These are phyloP conservation scores for Platysteira castanea DNA, from an alignment of 2,113 vertebrate species.

Conservation along the genomic window DNA sequence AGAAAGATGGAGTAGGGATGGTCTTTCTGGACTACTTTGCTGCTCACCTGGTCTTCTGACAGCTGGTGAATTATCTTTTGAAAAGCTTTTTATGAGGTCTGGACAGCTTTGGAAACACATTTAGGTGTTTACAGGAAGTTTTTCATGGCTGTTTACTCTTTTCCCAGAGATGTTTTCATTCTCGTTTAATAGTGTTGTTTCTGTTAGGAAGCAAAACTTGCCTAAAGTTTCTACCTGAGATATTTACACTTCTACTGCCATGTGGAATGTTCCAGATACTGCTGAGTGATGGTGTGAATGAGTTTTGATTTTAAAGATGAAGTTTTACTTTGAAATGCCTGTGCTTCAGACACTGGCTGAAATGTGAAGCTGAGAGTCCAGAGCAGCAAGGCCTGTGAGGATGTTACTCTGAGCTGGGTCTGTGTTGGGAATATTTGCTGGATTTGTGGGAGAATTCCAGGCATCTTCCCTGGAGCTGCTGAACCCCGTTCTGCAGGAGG, in stretches of 20 bases:
- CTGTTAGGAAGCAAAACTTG: slow-evolving; percentile 45
- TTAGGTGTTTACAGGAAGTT: slow-evolving; percentile 33
- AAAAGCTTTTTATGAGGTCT: slow-evolving; percentile 46
- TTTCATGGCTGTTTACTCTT: slow-evolving; percentile 29
- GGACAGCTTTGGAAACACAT: slow-evolving; percentile 18
- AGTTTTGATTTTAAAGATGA: neutral
- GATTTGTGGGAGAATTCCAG: neutral
- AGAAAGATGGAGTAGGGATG: neutral
- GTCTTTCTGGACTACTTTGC: slow-evolving; percentile 30
- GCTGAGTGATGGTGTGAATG: neutral
- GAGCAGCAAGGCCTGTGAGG: neutral
- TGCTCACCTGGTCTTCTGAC: slow-evolving; percentile 22
- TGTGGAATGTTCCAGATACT: slow-evolving; percentile 26
- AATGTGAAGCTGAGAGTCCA: neutral
- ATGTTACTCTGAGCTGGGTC: neutral
- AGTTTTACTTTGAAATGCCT: neutral
- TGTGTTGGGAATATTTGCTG: neutral
- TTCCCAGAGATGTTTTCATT: slow-evolving; percentile 47
- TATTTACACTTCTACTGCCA: neutral
- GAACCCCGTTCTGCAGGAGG: neutral
- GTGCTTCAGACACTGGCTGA: neutral
- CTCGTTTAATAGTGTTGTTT: slow-evolving; percentile 26
- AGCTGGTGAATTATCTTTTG: slow-evolving; percentile 63
- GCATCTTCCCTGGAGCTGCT: neutral
- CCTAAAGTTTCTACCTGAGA: neutral